A percentile compares a stretch with the other conserved stretches of the same genome.
Evolutionary conservation across 2,113 vertebrate species (phyloP).

Genomic region (Podocnemis expansa): DNA sequence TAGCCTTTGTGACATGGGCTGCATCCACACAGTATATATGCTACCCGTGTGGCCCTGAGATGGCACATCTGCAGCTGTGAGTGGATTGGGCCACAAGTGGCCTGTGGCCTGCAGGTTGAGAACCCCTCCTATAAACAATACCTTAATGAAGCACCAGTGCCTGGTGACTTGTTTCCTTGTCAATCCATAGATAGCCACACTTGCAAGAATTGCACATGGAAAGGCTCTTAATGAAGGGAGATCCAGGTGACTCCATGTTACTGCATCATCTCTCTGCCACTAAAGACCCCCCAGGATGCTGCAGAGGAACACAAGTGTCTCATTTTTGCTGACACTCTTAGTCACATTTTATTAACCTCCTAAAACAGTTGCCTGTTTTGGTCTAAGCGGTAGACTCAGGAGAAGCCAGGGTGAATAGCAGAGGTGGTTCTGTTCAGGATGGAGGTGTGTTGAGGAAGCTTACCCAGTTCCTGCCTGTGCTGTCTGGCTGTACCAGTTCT

Average conservation of each 20-base stretch:
- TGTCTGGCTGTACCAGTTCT: background rate
- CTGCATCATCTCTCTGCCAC: background rate
- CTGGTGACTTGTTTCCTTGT: conserved; percentile 65
- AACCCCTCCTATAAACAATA: conserved; percentile 27
- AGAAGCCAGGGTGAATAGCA: background rate
- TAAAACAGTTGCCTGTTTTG: fast-evolving
- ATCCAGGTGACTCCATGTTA: conserved; percentile 31
- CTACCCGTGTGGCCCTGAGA: too few species aligned
- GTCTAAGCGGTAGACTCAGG: background rate
- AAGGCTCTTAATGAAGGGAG: conserved; percentile 11
- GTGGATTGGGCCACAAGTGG: too few species aligned
- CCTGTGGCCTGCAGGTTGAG: too few species aligned
- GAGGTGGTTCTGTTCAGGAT: background rate
- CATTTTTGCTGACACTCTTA: background rate
- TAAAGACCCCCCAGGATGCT: background rate
- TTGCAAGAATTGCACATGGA: conserved; percentile 62
- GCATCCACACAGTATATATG: too few species aligned
- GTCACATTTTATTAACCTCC: background rate
- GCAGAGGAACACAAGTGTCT: fast-evolving
- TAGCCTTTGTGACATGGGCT: too few species aligned
- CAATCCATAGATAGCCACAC: conserved; percentile 65
- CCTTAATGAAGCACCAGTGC: conserved; percentile 61
- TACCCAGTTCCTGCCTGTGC: fast-evolving
- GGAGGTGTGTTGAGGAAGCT: background rate
- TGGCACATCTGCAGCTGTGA: too few species aligned